Evolutionary conservation across 2,888 invertebrate genomes (phyloP).

Genomic region (Taenaris catops): DNA sequence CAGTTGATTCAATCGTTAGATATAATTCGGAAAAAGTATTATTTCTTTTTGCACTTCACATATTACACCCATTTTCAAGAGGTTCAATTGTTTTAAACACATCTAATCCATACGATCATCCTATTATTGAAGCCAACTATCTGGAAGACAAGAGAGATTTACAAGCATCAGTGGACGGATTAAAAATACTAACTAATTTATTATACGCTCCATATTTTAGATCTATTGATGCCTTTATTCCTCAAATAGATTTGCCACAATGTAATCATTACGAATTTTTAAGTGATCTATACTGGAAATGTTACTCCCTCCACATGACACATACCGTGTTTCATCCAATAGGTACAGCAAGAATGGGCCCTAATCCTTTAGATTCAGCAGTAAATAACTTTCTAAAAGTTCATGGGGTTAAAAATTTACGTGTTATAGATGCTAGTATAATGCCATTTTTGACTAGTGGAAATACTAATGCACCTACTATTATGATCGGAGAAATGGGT

Average conservation of each 20-base stretch:
- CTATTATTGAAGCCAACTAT: conserved; percentile 82
- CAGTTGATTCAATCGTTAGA: conserved; percentile 20
- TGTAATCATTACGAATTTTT: conserved; percentile 38
- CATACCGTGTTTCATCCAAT: conserved; percentile 83
- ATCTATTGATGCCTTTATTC: conserved; percentile 37
- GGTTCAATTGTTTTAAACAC: conserved; percentile 78
- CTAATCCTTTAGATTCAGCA: conserved; percentile 36
- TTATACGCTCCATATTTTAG: conserved; percentile 38
- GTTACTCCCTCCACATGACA: conserved; percentile 62
- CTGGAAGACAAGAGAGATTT: conserved; percentile 77
- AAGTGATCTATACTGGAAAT: conserved; percentile 44
- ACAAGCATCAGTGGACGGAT: conserved; percentile 37
- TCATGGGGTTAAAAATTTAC: conserved; percentile 81
- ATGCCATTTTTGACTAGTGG: conserved; percentile 88
- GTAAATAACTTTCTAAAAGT: conserved; percentile 81
- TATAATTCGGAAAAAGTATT: conserved; percentile 39
- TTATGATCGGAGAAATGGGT: conserved; percentile 90
- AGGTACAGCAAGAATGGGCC: conserved; percentile 82
- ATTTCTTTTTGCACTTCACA: conserved; percentile 43
- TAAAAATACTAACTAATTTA: conserved; percentile 40
- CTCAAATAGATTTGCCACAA: conserved; percentile 35
- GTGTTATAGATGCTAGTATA: too few relatives aligned
- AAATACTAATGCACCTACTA: conserved; percentile 88
- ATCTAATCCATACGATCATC: conserved; percentile 77
- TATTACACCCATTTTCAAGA: conserved; percentile 70